A percentile compares a stretch with the other conserved stretches of the same genome.
Evolutionary conservation across 2,113 vertebrate species (phyloP).

Genomic region (Embiotoca jacksoni): DNA sequence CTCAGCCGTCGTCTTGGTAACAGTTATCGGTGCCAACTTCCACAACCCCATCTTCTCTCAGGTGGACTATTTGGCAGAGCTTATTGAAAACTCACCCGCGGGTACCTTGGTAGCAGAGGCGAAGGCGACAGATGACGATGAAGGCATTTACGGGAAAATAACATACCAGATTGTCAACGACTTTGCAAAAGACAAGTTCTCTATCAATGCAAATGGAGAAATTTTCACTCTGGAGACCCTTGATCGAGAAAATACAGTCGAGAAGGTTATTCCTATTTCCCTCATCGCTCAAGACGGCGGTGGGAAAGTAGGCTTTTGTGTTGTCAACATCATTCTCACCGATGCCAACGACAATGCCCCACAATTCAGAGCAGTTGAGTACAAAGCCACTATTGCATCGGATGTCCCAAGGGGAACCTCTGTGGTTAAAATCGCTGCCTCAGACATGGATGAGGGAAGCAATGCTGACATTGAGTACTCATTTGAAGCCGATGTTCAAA

Average conservation of each 20-base stretch:
- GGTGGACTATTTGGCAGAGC: conserved; percentile 92
- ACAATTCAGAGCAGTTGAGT: conserved; percentile 91
- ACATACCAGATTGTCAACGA: conserved; percentile 95
- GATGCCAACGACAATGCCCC: conserved; percentile 97
- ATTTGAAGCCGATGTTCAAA: conserved; percentile 92
- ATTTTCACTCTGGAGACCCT: conserved; percentile 92
- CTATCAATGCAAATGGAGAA: conserved; percentile 89
- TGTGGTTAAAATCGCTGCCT: conserved; percentile 90
- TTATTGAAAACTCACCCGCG: conserved; percentile 91
- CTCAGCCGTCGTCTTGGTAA: conserved; percentile 88
- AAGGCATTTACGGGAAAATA: conserved; percentile 88
- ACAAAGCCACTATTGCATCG: conserved; percentile 91
- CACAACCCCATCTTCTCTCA: conserved; percentile 93
- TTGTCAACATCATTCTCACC: conserved; percentile 95
- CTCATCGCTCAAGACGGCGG: conserved; percentile 94
- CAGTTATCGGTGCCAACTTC: conserved; percentile 91
- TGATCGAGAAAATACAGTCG: conserved; percentile 91
- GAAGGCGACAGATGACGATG: conserved; percentile 90
- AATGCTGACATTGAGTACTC: conserved; percentile 93
- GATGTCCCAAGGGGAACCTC: conserved; percentile 89
- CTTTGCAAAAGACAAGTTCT: conserved; percentile 94
- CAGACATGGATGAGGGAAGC: conserved; percentile 95
- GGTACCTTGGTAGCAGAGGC: conserved; percentile 90
- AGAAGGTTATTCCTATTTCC: conserved; percentile 93
- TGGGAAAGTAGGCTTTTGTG: conserved; percentile 95